Percentiles rank a stretch among this genome's conserved stretches.
Evolutionary conservation across 2,113 vertebrate genomes (phyloP).

Genomic region (Apeltes quadracus): DNA sequence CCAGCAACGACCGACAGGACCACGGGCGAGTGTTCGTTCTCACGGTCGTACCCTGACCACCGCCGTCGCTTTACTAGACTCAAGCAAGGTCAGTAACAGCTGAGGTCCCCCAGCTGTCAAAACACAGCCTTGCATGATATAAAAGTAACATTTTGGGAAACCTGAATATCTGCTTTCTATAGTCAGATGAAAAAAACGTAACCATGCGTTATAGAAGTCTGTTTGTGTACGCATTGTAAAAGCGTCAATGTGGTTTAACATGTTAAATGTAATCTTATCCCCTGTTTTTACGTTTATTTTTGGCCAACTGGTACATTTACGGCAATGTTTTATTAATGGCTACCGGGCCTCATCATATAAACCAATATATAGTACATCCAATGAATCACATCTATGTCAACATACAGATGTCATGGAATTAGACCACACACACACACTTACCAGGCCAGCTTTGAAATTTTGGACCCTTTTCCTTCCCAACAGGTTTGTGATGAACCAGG

Average conservation of each 20-base stretch:
- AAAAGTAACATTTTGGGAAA: background rate
- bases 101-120: slow-evolving; percentile 42
- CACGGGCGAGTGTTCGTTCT: slow-evolving; percentile 30
- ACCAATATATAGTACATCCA: no score
- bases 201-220: background rate
- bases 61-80: slow-evolving; percentile 35
- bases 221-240: no score
- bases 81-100: slow-evolving; percentile 64
- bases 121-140: slow-evolving; percentile 46
- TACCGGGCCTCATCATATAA: no score
- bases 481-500: slow-evolving; percentile 81
- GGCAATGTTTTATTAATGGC: no score
- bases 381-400: no score
- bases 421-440: slow-evolving; percentile 69
- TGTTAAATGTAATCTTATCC: no score
- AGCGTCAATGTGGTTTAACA: no score
- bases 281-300: no score
- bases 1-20: slow-evolving; percentile 64
- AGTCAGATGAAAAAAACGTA: background rate
- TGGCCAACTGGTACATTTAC: no score
- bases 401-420: background rate
- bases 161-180: background rate
- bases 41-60: slow-evolving; percentile 44
- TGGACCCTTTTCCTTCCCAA: slow-evolving; percentile 86
- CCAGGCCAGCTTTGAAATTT: slow-evolving; percentile 90